Evolutionary conservation across 2,888 invertebrate species (phyloP).

Genomic region (Coelogynopora nodosa): DNA sequence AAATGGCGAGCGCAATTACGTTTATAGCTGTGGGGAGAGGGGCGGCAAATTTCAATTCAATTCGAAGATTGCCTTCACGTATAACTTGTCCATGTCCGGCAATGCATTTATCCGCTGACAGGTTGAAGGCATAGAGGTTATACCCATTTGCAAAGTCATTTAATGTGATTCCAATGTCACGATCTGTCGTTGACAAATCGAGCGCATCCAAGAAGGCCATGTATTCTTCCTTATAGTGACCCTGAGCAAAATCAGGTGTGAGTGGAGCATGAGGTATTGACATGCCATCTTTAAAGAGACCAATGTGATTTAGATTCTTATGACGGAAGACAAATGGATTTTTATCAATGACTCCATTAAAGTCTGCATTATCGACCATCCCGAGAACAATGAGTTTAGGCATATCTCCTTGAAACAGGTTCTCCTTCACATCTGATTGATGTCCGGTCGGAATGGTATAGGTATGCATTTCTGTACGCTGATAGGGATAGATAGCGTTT

Average conservation of each 20-base stretch:
- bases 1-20: background rate
- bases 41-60: background rate
- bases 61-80: background rate
- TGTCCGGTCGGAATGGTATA: background rate
- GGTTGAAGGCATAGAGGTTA: background rate
- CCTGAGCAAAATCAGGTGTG: background rate
- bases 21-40: background rate
- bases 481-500: background rate
- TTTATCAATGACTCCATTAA: background rate
- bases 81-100: background rate
- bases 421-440: background rate
- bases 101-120: background rate
- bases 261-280: background rate
- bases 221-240: background rate
- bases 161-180: background rate
- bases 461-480: background rate
- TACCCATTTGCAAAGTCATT: background rate
- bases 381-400: background rate
- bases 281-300: background rate
- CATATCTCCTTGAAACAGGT: background rate
- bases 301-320: background rate
- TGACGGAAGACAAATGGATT: background rate
- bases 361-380: background rate
- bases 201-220: background rate
- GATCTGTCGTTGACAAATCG: background rate